Percentiles rank a stretch among this genome's conserved stretches.
These are phyloP conservation scores for Hirtodrosophila trivittata DNA, from an alignment of 2,888 invertebrate species.

Conservation along the genomic window DNA sequence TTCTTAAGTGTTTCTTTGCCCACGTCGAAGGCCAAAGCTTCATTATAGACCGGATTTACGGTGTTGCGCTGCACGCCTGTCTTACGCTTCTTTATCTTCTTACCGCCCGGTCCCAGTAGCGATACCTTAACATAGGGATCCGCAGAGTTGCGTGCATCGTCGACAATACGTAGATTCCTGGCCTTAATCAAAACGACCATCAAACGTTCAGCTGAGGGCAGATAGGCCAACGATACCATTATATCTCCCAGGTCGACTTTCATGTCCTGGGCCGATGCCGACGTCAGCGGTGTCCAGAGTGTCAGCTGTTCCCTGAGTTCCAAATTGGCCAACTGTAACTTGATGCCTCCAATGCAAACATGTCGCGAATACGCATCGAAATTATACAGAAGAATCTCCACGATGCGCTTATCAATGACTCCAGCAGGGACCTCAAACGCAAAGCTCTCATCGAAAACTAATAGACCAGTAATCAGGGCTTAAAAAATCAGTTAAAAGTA, in stretches of 20 bases:
- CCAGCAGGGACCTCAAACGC: slow-evolving; percentile 87
- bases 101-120: slow-evolving; percentile 93
- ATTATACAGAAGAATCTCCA: slow-evolving; percentile 87
- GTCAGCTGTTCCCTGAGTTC: slow-evolving; percentile 86
- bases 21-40: slow-evolving; percentile 96
- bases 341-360: slow-evolving; percentile 87
- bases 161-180: slow-evolving; percentile 95
- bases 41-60: slow-evolving; percentile 95
- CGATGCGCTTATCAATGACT: slow-evolving; percentile 85
- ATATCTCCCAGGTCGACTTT: slow-evolving; percentile 95
- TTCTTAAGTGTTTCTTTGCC: slow-evolving; percentile 87
- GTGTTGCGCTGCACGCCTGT: slow-evolving; percentile 95
- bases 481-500: slow-evolving; percentile 30
- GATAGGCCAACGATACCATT: slow-evolving; percentile 95
- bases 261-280: slow-evolving; percentile 84
- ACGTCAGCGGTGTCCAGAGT: slow-evolving; percentile 86
- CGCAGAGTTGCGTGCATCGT: slow-evolving; percentile 94
- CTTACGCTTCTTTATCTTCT: slow-evolving; percentile 96
- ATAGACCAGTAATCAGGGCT: too few species aligned
- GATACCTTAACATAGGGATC: slow-evolving; percentile 98
- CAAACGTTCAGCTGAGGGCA: slow-evolving; percentile 95
- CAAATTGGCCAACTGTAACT: slow-evolving; percentile 85
- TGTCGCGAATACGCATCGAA: slow-evolving; percentile 88
- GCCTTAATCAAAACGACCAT: slow-evolving; percentile 96
- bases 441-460: slow-evolving; percentile 88